Evolutionary conservation across 2,797 vertebrate species (phyloP).

Genomic region (Platyrinchus mystaceus): DNA sequence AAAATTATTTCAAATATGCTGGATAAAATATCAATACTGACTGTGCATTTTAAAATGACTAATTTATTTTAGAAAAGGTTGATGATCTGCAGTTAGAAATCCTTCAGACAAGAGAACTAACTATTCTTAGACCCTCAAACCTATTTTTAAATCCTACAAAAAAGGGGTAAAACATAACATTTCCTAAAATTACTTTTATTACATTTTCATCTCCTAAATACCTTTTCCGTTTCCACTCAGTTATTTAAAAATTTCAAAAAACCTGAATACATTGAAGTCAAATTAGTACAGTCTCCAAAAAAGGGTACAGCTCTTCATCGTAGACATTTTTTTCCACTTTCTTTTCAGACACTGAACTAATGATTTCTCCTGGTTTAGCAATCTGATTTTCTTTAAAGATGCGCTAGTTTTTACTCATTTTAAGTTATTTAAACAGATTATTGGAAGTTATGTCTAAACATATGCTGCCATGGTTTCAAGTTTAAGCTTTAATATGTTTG

Average conservation of each 20-base stretch:
- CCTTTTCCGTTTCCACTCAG: not conserved
- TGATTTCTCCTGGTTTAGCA: not conserved
- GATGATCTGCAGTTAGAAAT: not conserved
- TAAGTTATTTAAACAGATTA: slow-evolving; percentile 27
- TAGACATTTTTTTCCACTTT: not conserved
- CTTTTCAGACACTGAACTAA: not conserved
- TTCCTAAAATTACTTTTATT: not conserved
- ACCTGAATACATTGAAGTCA: not conserved
- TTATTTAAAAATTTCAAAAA: not conserved
- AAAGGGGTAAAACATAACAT: not conserved
- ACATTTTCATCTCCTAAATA: not conserved
- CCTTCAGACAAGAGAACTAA: not conserved
- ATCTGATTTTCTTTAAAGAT: not conserved
- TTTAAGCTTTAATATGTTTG: slow-evolving; percentile 25
- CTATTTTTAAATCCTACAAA: not conserved
- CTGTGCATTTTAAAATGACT: not conserved
- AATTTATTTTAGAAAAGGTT: not conserved
- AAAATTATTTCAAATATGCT: not conserved
- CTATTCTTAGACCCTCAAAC: not conserved
- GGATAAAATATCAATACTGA: not conserved
- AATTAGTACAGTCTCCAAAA: not conserved
- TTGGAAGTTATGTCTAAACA: not conserved
- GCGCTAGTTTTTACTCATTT: not conserved
- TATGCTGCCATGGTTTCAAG: slow-evolving; percentile 8
- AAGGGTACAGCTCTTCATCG: not conserved